Evolutionary conservation across 2,797 vertebrate genomes (phyloP).

Genomic region (Sebastes minor): DNA sequence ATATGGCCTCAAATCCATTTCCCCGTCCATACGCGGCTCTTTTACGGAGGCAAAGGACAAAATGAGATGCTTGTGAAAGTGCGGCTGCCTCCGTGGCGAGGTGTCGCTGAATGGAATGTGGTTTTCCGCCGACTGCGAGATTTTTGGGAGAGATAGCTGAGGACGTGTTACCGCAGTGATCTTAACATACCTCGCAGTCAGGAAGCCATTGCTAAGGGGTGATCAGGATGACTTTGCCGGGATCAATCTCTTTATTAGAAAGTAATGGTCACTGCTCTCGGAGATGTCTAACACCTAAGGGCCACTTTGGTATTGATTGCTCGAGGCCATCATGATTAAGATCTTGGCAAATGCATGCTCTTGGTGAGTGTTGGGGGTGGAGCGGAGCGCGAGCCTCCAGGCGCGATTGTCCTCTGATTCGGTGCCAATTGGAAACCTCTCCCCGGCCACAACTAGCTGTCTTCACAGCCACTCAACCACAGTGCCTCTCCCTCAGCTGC

Average conservation of each 20-base stretch:
- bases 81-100: not conserved
- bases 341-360: constrained; percentile 65
- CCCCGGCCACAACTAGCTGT: constrained; percentile 44
- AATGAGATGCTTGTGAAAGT: constrained; percentile 11
- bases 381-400: not conserved
- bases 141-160: constrained; percentile 3
- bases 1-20: not conserved
- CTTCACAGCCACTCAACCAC: constrained; percentile 45
- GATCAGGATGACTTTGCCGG: constrained; percentile 51
- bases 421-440: constrained; percentile 50
- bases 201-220: constrained; percentile 45
- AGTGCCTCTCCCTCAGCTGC: constrained; percentile 41
- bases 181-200: constrained; percentile 45
- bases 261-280: constrained; percentile 75
- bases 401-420: constrained; percentile 47
- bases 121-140: not conserved
- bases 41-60: not conserved
- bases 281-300: constrained; percentile 62
- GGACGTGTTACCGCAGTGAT: constrained; percentile 50
- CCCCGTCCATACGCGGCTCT: not conserved
- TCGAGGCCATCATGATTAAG: constrained; percentile 60
- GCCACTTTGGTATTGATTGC: constrained; percentile 68
- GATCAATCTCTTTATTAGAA: constrained; percentile 77
- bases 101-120: not conserved
- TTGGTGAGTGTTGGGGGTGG: constrained; percentile 22